Evolutionary conservation across 2,113 vertebrate species (phyloP), one percentile per base, ranked within the genome.

Genomic region (Percopsis transmontana): DNA sequence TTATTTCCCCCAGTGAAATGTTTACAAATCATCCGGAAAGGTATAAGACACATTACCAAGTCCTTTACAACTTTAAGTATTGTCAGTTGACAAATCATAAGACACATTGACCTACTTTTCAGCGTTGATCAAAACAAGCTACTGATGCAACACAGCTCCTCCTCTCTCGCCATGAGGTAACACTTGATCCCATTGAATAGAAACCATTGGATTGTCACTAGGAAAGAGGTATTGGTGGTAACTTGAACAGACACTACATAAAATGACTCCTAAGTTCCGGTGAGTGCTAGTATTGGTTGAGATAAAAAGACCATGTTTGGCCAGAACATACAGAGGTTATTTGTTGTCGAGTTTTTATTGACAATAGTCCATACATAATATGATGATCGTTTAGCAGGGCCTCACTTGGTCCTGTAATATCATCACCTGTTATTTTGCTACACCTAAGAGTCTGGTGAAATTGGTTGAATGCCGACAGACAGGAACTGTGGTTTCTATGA

Each of bases 231-330:
- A 87, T 85, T 40, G 77, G 84, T 81, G 81, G 85, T 82, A 73
- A 87, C 85, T 88, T 87, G 80, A 86, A 82, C 68, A 71, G 62
- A 82, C 68, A 82, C 72, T 65, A 74, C 65, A 77, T 81, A 73
- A 71, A 79, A 80, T 21, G 77, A 77, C 72, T 82, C 81, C 70
- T 83, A 75, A 77, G 82, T 84, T 90, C 84, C 87, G 87, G 84
- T 81, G 91, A 82, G 84, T 84, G 92, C 92, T 92, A 89, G 92
- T 92, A 93, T 92, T 94, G 93, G 93, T 94, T 83, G 76, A 87
- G 78, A 76, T 77, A 73, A 70, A 75, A 66, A 81, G 79, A 81
- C 73, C 62, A 19, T 68, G 69, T 78, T 80, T 77, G 72, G 73
- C 82, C 80, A 67, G 70, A 19, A 69, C 65, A 70, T 73, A 85